Conservation (phyloP, 2,113 vertebrate species). For the Prochilodus magdalenae region DNA sequence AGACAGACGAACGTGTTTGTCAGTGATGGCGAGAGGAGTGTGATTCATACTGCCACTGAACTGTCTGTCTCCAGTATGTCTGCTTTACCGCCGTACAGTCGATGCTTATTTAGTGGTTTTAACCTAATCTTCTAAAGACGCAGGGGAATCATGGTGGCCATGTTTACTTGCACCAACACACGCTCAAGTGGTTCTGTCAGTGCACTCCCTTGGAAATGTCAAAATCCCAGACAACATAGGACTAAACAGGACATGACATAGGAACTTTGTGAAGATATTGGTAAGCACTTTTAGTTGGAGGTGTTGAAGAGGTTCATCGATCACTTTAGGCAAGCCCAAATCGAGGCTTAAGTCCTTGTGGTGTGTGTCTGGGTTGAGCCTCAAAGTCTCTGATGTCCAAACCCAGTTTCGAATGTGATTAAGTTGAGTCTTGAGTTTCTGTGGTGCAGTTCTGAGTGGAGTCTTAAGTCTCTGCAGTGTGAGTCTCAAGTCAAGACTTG, state of each 20-base stretch:
- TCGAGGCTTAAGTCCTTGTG: too few species aligned
- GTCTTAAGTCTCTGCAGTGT: too few species aligned
- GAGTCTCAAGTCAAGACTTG: too few species aligned
- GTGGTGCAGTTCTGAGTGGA: too few species aligned
- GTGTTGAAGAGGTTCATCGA: too few species aligned
- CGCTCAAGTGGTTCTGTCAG: background rate
- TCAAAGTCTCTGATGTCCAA: too few species aligned
- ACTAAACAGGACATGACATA: background rate
- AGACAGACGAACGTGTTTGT: conserved; percentile 41
- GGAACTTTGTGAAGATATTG: background rate
- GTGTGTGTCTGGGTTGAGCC: too few species aligned
- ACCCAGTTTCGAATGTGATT: too few species aligned
- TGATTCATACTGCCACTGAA: conserved; percentile 4
- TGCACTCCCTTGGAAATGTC: background rate
- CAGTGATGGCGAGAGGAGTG: conserved; percentile 37
- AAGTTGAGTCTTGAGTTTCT: too few species aligned
- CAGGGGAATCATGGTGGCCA: background rate
- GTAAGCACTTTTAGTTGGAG: too few species aligned
- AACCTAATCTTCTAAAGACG: background rate
- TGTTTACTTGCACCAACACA: conserved; percentile 3
- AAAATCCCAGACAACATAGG: background rate
- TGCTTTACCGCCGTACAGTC: background rate
- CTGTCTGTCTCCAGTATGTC: background rate
- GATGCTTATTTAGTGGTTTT: background rate
- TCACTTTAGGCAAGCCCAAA: too few species aligned